phyloP scores from a whole-genome alignment of 2,888 invertebrate genomes.

The Pheosia tremula region DNA sequence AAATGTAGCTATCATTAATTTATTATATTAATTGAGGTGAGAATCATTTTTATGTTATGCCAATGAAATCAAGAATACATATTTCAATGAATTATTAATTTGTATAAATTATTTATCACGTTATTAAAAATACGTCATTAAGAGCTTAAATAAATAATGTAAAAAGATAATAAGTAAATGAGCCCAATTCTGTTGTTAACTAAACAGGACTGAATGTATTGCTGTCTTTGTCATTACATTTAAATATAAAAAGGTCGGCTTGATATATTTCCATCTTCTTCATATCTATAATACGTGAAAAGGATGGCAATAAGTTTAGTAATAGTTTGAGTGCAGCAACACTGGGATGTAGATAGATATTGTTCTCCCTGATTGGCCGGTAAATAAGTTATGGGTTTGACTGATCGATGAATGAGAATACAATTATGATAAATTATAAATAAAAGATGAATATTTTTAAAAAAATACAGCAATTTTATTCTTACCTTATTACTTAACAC shows the following conservation, averaged over 20 bases:
- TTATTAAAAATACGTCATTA: slow-evolving; percentile 54
- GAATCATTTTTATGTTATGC: neutral
- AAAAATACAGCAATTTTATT: slow-evolving; percentile 50
- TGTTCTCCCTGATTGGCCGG: slow-evolving; percentile 69
- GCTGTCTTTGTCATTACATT: neutral
- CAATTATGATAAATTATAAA: slow-evolving; percentile 77
- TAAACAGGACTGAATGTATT: neutral
- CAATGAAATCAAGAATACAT: neutral
- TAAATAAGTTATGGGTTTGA: slow-evolving; percentile 65
- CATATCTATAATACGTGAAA: neutral
- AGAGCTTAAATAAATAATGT: slow-evolving; percentile 42
- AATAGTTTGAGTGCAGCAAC: neutral
- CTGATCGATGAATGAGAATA: slow-evolving; percentile 72
- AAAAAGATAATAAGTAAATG: slow-evolving; percentile 37
- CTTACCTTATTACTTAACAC: slow-evolving; percentile 8
- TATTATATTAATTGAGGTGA: neutral
- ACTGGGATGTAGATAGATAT: slow-evolving; percentile 56
- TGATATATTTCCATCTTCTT: neutral
- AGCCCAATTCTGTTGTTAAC: neutral
- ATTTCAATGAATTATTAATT: neutral
- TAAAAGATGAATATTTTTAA: slow-evolving; percentile 82
- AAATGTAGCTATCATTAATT: no score
- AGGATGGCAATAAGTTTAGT: neutral
- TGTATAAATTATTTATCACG: slow-evolving; percentile 11
- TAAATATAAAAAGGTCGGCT: neutral